Evolutionary conservation across 2,797 vertebrate species (phyloP).

Genomic region (Anguilla pacifica): DNA sequence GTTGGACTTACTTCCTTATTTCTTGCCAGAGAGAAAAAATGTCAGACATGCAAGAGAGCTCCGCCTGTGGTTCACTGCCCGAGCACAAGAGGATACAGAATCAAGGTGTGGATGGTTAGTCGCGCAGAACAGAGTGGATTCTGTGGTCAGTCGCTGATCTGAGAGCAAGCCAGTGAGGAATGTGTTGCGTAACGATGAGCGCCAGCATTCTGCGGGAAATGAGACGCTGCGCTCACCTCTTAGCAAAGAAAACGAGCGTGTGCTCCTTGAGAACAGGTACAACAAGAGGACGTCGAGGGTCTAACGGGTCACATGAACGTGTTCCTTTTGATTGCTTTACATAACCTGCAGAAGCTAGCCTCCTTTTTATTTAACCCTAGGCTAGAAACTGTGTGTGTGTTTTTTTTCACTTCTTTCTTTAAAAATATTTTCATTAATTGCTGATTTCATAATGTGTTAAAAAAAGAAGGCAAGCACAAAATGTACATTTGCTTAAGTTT

Average conservation of each 20-base stretch:
- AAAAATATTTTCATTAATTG: not conserved
- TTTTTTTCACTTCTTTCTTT: not conserved
- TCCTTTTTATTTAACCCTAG: not conserved
- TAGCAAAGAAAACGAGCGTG: not conserved
- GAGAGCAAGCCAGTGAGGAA: not conserved
- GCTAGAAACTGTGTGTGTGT: not conserved
- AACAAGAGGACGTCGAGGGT: not conserved
- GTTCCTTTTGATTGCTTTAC: not conserved
- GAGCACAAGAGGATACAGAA: constrained; percentile 22
- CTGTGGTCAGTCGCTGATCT: not conserved
- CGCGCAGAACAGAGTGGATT: constrained; percentile 25
- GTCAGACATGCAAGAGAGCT: constrained; percentile 22
- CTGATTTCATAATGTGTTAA: not conserved
- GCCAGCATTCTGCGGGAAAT: not conserved
- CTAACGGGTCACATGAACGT: not conserved
- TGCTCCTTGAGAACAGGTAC: not conserved
- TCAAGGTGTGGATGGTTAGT: constrained; percentile 41
- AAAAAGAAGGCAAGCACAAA: not conserved
- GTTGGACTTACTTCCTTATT: constrained; percentile 12
- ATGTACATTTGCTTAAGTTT: not conserved
- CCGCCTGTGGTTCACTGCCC: constrained; percentile 31
- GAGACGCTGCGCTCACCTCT: not conserved
- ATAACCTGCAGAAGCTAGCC: not conserved
- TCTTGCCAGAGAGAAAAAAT: constrained; percentile 30
- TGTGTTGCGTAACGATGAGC: not conserved